Conservation (phyloP, 1,140 invertebrate genomes). For the Colletes gigas region DNA sequence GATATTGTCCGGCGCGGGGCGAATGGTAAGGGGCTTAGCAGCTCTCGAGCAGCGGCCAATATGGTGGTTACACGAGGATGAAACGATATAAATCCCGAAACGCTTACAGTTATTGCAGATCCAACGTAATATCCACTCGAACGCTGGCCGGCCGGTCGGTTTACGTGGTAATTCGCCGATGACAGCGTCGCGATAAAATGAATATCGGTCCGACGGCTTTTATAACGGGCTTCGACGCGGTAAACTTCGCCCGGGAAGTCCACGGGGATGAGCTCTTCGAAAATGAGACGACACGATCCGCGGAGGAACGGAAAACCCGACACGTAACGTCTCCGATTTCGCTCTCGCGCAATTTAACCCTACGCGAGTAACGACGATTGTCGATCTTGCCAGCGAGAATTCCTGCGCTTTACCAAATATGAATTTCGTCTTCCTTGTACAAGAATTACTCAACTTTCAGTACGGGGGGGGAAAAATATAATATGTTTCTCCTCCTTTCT, state of each 20-base stretch:
- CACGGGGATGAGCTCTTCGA: background rate
- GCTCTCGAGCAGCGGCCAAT: constrained; percentile 49
- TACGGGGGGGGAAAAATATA: too few relatives aligned
- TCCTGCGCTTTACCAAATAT: too few relatives aligned
- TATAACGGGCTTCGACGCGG: constrained; percentile 41
- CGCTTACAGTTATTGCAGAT: constrained; percentile 66
- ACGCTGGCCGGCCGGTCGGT: constrained; percentile 36
- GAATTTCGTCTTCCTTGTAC: too few relatives aligned
- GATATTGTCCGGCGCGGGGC: constrained; percentile 27
- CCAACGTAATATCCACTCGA: constrained; percentile 61
- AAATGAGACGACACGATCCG: background rate
- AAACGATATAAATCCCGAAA: constrained; percentile 66
- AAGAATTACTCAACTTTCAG: too few relatives aligned
- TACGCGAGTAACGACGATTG: too few relatives aligned
- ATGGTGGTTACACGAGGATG: constrained; percentile 55
- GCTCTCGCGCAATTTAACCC: too few relatives aligned
- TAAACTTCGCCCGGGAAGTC: background rate
- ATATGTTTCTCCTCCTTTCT: too few relatives aligned
- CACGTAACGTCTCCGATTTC: background rate
- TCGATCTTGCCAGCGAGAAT: too few relatives aligned
- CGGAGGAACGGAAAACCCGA: background rate
- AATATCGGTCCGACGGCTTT: constrained; percentile 58
- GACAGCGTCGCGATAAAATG: constrained; percentile 63
- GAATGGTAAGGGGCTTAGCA: constrained; percentile 54
- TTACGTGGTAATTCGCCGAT: constrained; percentile 66